Evolutionary conservation across 1,140 invertebrate species (phyloP).

Genomic region (Zaprionus camerounensis): DNA sequence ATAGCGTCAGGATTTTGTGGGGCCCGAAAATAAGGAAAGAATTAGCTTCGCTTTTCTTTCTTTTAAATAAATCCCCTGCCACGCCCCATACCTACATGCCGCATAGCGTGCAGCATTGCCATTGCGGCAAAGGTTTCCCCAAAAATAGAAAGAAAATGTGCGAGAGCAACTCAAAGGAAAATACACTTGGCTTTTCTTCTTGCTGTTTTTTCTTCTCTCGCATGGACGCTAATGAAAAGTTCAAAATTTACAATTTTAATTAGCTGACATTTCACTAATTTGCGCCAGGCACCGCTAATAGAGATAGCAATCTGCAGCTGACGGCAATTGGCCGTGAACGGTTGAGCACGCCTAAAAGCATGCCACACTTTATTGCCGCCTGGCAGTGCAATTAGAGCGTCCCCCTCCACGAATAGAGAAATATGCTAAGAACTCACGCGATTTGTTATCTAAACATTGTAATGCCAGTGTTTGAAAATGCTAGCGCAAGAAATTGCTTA

Average conservation of each 20-base stretch:
- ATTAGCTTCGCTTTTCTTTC: slow-evolving; percentile 51
- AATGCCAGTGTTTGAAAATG: slow-evolving; percentile 1
- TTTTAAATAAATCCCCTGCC: background rate
- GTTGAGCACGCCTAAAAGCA: slow-evolving; percentile 23
- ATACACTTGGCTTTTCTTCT: slow-evolving; percentile 45
- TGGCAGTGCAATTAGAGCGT: slow-evolving; percentile 26
- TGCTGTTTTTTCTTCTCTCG: slow-evolving; percentile 4
- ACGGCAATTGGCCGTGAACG: background rate
- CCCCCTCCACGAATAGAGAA: background rate
- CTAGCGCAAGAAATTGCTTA: background rate
- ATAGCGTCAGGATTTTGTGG: slow-evolving; percentile 49
- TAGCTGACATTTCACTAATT: slow-evolving; percentile 66
- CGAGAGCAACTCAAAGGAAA: slow-evolving; percentile 18
- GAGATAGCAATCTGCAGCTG: slow-evolving; percentile 20
- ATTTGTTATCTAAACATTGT: slow-evolving; percentile 17
- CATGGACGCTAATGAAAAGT: slow-evolving; percentile 54
- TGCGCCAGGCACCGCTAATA: slow-evolving; percentile 15
- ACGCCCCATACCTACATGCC: background rate
- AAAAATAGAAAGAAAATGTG: background rate
- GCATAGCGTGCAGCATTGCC: slow-evolving; percentile 36
- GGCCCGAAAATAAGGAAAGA: slow-evolving; percentile 36
- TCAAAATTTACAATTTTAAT: slow-evolving; percentile 79
- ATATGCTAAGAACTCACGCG: slow-evolving; percentile 36
- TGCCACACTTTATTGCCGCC: slow-evolving; percentile 20
- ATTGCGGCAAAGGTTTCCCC: slow-evolving; percentile 39